Base-by-base conservation (phyloP, 2,888 invertebrate genomes). In the Lasius platythorax region DNA sequence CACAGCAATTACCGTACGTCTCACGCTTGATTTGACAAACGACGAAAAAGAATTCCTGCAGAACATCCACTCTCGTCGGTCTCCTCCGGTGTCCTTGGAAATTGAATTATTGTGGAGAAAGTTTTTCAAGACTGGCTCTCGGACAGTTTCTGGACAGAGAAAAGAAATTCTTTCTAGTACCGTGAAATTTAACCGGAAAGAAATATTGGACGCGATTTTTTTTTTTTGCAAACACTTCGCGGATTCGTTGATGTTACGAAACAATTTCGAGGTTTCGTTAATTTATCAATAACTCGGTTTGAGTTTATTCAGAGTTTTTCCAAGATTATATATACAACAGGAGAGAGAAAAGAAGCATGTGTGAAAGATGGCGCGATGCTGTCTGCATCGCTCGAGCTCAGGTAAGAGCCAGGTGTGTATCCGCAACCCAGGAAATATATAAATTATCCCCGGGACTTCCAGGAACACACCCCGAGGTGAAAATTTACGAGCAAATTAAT, bases 401-500 rank as follows among this genome's bases (percentile, higher is more conserved):
- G 90, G 91, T 91, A 90, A 88, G 83, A 88, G 84, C 93, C 93
- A 94, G 93, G 93, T 93, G 92, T 90, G 90, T 87, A 37, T 75
- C 84, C 86, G 50, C 89, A 87, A 87, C 87, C 87, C 91, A 92
- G 93, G 91, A 92, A 93, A 93, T 91, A 90, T 92, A 94, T 95
- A 95, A 94, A 94, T 95, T 94, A 94, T 90, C 93, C 90, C 89
- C 85, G 90, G 79, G 88, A 88, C 90, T 93, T 94, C 93, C 86
- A 92, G 87, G 94, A 94, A 94, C 88, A 94, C 88, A 85, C 90
- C 92, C 91, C 88, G 83, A 89, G 89, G 87, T 84, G 91, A 92
- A 93, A 94, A 95, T 95, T 95, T 95, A 95, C 92, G 94, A 93
- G 91, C 92, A 91, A 94, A 94, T 95, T 94, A 94, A 95, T 94